These are phyloP conservation scores for Drepana arcuata DNA, from an alignment of 1,140 invertebrate species.

Conservation along the genomic window DNA sequence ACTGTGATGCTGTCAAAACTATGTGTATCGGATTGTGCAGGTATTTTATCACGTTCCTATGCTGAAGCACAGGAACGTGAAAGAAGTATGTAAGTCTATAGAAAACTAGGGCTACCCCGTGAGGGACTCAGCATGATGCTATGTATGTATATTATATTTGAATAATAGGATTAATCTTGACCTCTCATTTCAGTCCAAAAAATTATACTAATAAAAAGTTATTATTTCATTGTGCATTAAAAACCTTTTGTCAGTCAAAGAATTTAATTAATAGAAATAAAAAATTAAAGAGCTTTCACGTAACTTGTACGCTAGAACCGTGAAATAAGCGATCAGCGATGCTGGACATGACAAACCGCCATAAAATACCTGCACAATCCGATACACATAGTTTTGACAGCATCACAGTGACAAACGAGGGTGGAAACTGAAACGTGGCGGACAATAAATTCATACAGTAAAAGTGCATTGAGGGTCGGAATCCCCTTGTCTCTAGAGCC, in stretches of 20 bases:
- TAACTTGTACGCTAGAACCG: background rate
- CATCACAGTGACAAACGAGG: constrained; percentile 45
- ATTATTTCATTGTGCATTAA: no score
- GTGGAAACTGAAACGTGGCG: constrained; percentile 32
- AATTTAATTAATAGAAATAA: background rate
- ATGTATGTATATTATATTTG: no score
- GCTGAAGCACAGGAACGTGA: no score
- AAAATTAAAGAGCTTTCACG: background rate
- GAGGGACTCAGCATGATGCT: no score
- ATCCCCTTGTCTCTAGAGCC: constrained; percentile 36
- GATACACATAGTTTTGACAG: constrained; percentile 37
- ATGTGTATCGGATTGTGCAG: constrained; percentile 26
- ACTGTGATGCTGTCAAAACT: constrained; percentile 34
- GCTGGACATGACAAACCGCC: background rate
- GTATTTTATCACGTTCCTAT: no score
- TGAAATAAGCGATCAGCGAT: background rate
- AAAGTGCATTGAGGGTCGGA: constrained; percentile 51
- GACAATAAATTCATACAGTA: constrained; percentile 59
- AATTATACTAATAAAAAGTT: no score
- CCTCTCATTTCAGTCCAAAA: no score
- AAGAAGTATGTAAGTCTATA: no score
- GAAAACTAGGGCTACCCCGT: no score
- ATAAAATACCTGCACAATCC: constrained; percentile 14
- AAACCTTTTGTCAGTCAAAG: no score
- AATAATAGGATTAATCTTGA: no score